These are phyloP conservation scores for Corythornis vintsioides DNA, from an alignment of 2,113 vertebrate species.

Conservation along the genomic window DNA sequence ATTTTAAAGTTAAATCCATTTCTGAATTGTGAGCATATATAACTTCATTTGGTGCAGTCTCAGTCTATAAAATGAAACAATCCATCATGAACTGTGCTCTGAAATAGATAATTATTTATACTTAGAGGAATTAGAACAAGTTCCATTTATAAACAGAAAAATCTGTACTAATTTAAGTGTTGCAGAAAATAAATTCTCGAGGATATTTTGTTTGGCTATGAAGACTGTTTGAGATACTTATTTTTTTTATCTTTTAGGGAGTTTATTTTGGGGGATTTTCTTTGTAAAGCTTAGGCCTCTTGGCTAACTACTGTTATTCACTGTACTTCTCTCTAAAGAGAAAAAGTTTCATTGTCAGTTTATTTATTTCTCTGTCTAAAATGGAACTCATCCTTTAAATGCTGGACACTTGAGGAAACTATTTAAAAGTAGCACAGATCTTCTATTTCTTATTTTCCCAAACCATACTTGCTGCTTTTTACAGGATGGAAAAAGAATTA, in stretches of 20 bases:
- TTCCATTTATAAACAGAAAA: not conserved
- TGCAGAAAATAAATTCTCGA: not conserved
- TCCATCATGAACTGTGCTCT: not conserved
- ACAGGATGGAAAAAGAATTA: not conserved
- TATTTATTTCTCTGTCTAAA: not conserved
- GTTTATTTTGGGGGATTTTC: not conserved
- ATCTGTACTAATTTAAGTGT: not conserved
- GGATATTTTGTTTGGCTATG: not conserved
- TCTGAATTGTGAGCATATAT: not conserved
- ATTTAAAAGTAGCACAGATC: not conserved
- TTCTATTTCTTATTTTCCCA: not conserved
- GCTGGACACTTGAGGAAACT: not conserved
- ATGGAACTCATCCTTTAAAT: not conserved
- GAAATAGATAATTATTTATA: not conserved
- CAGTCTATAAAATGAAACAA: not conserved
- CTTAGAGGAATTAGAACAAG: not conserved
- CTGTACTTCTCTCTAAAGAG: not conserved
- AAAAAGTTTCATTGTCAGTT: not conserved
- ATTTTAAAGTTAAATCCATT: not conserved
- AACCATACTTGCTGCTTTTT: not conserved
- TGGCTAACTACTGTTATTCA: not conserved
- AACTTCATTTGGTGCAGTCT: not conserved
- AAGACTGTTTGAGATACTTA: not conserved
- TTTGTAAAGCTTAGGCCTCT: not conserved
- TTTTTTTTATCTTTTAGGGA: not conserved